Evolutionary conservation across 1,140 invertebrate genomes (phyloP).

Genomic region (Drosophila tristis): DNA sequence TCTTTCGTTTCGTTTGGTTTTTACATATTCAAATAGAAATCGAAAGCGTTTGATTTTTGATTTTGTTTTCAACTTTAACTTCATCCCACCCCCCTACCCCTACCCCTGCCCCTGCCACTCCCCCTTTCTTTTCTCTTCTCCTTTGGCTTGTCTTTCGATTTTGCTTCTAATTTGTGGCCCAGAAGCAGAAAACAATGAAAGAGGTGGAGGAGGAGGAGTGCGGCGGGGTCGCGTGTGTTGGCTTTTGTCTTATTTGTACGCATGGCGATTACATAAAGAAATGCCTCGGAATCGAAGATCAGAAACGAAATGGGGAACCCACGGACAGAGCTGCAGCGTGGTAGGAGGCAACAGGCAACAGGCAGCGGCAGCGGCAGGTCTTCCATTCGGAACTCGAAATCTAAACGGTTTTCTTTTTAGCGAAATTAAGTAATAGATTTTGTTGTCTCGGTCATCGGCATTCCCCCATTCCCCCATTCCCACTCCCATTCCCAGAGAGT

Average conservation of each 20-base stretch:
- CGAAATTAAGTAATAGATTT: constrained; percentile 75
- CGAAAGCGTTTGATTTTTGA: constrained; percentile 76
- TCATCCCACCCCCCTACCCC: background rate
- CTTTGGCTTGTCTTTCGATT: background rate
- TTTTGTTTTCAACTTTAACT: constrained; percentile 8
- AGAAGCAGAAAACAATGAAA: constrained; percentile 60
- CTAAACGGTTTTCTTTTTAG: constrained; percentile 49
- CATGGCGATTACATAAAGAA: constrained; percentile 61
- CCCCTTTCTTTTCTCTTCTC: background rate
- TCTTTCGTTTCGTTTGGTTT: constrained; percentile 20
- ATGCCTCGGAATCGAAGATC: constrained; percentile 37
- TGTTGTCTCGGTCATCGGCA: constrained; percentile 1
- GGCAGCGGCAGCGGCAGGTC: background rate
- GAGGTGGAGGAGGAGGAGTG: background rate
- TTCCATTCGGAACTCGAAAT: constrained; percentile 17
- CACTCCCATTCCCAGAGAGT: too few relatives aligned
- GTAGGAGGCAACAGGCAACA: background rate
- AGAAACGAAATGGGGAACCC: constrained; percentile 18
- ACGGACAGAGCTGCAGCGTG: background rate
- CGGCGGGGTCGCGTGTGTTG: constrained; percentile 1
- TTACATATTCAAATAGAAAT: constrained; percentile 81
- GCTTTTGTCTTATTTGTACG: constrained; percentile 24
- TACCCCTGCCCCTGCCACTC: too few relatives aligned
- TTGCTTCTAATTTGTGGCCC: constrained; percentile 67
- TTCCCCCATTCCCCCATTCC: background rate